These are phyloP conservation scores for Pontoporia blainvillei DNA, from an alignment of 2,113 vertebrate species.

Conservation along the genomic window DNA sequence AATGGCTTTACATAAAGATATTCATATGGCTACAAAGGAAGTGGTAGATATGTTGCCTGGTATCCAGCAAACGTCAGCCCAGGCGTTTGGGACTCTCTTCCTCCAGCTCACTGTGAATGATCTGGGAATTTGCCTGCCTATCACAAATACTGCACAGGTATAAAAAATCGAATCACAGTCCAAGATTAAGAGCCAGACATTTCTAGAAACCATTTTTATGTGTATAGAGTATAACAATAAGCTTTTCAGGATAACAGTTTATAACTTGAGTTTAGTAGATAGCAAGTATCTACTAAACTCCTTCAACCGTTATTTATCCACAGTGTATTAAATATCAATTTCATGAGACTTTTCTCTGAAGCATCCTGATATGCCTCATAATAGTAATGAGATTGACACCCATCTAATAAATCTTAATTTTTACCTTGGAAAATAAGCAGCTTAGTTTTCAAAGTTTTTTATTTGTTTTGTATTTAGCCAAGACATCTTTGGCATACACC, in stretches of 20 bases:
- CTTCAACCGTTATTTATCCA: not conserved
- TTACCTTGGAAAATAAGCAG: not conserved
- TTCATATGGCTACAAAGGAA: constrained; percentile 98
- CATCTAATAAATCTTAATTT: not conserved
- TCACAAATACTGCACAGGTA: constrained; percentile 94
- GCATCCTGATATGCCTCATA: not conserved
- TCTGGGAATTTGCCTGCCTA: constrained; percentile 96
- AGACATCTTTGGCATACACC: not conserved
- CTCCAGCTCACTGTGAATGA: constrained; percentile 98
- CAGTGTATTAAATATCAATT: not conserved
- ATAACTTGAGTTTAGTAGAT: not conserved
- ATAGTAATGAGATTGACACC: not conserved
- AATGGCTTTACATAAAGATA: constrained; percentile 96
- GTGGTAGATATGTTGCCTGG: constrained; percentile 98
- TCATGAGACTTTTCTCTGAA: not conserved
- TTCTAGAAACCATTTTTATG: not conserved
- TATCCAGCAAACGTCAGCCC: constrained; percentile 96
- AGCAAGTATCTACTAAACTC: not conserved
- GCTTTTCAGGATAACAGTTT: not conserved
- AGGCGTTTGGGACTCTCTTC: constrained; percentile 98
- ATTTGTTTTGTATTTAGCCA: not conserved
- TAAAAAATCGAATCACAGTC: not conserved
- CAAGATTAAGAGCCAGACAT: not conserved
- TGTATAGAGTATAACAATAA: not conserved
- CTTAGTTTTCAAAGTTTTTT: not conserved